These are phyloP conservation scores for Alviniconcha strummeri DNA, from an alignment of 2,888 invertebrate species.

Conservation along the genomic window DNA sequence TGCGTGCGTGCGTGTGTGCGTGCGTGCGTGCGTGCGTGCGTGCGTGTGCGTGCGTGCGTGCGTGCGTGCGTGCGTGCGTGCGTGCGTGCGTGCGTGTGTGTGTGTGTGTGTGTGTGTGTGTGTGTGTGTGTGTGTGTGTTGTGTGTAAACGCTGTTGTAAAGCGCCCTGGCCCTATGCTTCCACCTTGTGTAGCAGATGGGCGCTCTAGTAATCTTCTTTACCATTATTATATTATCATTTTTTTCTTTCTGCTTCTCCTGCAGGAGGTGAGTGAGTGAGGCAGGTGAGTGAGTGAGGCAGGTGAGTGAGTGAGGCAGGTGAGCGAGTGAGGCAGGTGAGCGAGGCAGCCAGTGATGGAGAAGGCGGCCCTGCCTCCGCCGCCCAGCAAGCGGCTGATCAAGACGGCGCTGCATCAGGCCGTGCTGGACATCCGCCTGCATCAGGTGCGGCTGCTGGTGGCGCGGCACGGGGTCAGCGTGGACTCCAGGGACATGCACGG, in stretches of 20 bases:
- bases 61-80: neutral
- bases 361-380: slow-evolving; percentile 36
- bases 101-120: neutral
- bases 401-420: slow-evolving; percentile 72
- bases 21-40: neutral
- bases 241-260: no score
- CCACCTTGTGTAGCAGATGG: no score
- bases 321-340: no score
- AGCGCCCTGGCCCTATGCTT: no score
- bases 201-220: no score
- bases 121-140: neutral
- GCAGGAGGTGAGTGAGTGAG: no score
- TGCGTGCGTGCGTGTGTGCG: no score
- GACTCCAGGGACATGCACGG: slow-evolving; percentile 68
- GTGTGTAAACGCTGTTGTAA: neutral
- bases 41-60: neutral
- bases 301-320: no score
- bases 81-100: neutral
- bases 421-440: slow-evolving; percentile 69
- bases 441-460: slow-evolving; percentile 69
- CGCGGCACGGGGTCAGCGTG: slow-evolving; percentile 64
- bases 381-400: slow-evolving; percentile 57
- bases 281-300: no score
- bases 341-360: slow-evolving; percentile 25
- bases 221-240: no score